Conservation (phyloP, 35 echinoderm and acorn worm genomes). For the Heliocidaris tuberculata region DNA sequence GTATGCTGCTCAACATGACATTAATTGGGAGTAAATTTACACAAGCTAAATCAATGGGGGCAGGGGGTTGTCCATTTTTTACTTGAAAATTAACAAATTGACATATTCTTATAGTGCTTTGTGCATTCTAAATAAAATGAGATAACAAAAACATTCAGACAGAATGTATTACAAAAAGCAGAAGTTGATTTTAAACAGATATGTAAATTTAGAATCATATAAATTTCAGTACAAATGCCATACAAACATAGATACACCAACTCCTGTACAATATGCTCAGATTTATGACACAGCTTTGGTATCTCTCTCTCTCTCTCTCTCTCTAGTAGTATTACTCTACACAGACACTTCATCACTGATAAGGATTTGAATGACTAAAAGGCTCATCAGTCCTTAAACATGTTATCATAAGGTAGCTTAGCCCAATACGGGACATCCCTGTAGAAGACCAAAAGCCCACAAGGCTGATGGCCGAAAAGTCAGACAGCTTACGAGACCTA, state of each 20-base stretch:
- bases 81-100: background rate
- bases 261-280: background rate
- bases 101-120: background rate
- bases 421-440: background rate
- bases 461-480: too few species aligned
- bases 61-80: background rate
- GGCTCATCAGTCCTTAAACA: background rate
- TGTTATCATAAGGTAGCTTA: background rate
- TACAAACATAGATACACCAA: conserved; percentile 1
- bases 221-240: conserved; percentile 4
- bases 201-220: background rate
- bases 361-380: background rate
- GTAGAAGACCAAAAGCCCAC: too few species aligned
- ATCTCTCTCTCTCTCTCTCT: background rate
- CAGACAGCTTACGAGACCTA: too few species aligned
- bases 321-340: background rate
- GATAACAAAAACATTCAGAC: background rate
- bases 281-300: background rate
- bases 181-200: background rate
- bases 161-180: background rate
- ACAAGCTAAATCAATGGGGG: background rate
- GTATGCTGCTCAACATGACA: background rate
- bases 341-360: background rate
- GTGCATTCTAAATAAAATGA: background rate
- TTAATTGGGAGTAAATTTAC: background rate